Conservation (phyloP, 2,888 invertebrate genomes). For the Torymus tubicola region DNA sequence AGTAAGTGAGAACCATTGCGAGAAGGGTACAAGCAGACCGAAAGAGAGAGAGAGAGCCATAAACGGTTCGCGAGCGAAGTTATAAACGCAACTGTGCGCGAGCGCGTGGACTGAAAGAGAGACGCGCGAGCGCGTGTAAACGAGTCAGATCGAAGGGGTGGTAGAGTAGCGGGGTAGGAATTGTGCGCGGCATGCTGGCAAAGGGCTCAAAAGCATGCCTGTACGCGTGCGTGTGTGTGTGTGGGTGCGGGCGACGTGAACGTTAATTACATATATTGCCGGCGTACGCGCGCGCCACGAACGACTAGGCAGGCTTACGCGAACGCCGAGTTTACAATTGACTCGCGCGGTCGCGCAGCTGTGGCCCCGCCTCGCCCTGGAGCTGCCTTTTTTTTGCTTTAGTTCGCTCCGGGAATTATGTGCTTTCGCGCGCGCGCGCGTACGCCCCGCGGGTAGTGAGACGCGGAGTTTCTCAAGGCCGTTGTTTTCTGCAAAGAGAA, state of each 20-base stretch:
- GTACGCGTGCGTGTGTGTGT: too few relatives aligned
- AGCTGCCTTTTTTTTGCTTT: background rate
- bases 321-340: conserved; percentile 46
- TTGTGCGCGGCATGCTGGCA: background rate
- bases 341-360: conserved; percentile 39
- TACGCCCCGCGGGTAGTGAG: background rate
- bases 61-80: conserved; percentile 45
- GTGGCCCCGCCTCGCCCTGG: background rate
- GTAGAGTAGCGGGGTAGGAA: background rate
- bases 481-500: background rate
- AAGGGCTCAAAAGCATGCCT: conserved; percentile 8
- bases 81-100: conserved; percentile 40
- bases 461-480: conserved; percentile 10
- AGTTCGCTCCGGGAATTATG: conserved; percentile 4
- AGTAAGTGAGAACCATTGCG: background rate
- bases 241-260: conserved; percentile 3
- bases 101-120: background rate
- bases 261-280: conserved; percentile 38
- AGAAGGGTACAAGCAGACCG: background rate
- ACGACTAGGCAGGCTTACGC: conserved; percentile 28
- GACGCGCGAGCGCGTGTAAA: conserved; percentile 33
- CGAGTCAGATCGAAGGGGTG: conserved; percentile 37
- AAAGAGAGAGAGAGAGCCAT: conserved; percentile 32
- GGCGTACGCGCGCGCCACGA: background rate
- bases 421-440: background rate